phyloP scores from a whole-genome alignment of 2,797 vertebrate species.

The Thaleichthys pacificus region DNA sequence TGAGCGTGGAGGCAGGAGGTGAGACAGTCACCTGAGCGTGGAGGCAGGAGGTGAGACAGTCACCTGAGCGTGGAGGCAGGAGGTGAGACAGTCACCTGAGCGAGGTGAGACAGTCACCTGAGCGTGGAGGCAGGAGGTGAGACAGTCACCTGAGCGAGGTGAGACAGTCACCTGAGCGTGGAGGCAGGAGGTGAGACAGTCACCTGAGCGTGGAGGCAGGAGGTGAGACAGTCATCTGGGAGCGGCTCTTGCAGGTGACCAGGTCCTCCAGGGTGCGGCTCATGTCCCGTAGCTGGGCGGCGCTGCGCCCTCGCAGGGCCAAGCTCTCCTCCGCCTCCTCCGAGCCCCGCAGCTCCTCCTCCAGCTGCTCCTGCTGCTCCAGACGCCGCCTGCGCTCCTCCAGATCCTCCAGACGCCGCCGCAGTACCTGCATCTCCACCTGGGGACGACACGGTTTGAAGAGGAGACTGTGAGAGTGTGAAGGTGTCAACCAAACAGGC shows the following conservation, averaged over 20 bases:
- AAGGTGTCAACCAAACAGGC: too few species aligned
- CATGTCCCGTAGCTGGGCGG: conserved; percentile 76
- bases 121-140: conserved; percentile 71
- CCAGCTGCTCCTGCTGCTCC: conserved; percentile 75
- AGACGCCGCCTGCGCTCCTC: conserved; percentile 74
- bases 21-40: conserved; percentile 83
- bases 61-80: conserved; percentile 70
- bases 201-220: conserved; percentile 78
- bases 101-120: too few species aligned
- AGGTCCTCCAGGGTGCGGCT: conserved; percentile 76
- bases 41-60: conserved; percentile 67
- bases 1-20: too few species aligned
- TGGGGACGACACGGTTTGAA: conserved; percentile 40
- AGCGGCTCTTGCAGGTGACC: conserved; percentile 68
- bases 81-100: conserved; percentile 69
- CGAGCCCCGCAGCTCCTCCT: conserved; percentile 68
- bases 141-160: conserved; percentile 64
- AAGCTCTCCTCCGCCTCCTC: conserved; percentile 73
- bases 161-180: conserved; percentile 83
- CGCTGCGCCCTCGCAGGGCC: conserved; percentile 67
- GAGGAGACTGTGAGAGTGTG: too few species aligned
- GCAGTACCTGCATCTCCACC: conserved; percentile 82
- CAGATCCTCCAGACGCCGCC: conserved; percentile 72
- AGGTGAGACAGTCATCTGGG: conserved; percentile 67
- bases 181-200: conserved; percentile 67